Conservation (phyloP, 2,888 invertebrate species). For the Drosophila stalkeri region DNA sequence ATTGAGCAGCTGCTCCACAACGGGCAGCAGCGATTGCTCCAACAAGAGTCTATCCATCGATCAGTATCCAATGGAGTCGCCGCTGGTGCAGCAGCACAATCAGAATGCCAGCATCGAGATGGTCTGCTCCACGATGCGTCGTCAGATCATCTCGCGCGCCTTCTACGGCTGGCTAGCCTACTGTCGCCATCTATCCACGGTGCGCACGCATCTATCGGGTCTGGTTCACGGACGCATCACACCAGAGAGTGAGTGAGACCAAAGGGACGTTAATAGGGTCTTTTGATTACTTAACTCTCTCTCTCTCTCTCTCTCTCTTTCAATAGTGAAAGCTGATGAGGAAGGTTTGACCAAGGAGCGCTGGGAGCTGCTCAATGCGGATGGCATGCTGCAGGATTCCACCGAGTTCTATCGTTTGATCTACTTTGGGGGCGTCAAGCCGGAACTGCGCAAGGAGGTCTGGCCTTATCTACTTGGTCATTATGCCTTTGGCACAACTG, state of each 20-base stretch:
- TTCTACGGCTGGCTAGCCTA: slow-evolving; percentile 99
- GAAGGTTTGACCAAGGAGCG: slow-evolving; percentile 91
- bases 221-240: slow-evolving; percentile 92
- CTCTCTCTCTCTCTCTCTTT: neutral
- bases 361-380: slow-evolving; percentile 90
- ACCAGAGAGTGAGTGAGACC: slow-evolving; percentile 86
- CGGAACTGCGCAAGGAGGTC: slow-evolving; percentile 91
- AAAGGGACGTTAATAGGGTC: neutral
- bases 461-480: slow-evolving; percentile 96
- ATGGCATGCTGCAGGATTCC: slow-evolving; percentile 87
- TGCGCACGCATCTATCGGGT: slow-evolving; percentile 95
- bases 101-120: slow-evolving; percentile 89
- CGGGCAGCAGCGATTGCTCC: slow-evolving; percentile 88
- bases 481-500: slow-evolving; percentile 90
- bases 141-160: slow-evolving; percentile 97
- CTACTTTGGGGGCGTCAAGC: slow-evolving; percentile 94
- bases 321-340: slow-evolving; percentile 87
- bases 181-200: slow-evolving; percentile 96
- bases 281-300: neutral
- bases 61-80: slow-evolving; percentile 82
- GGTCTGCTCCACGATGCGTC: slow-evolving; percentile 97
- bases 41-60: slow-evolving; percentile 86
- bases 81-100: slow-evolving; percentile 80
- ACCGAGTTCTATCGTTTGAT: slow-evolving; percentile 92
- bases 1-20: slow-evolving; percentile 89